Base-by-base conservation (phyloP, 2,797 vertebrate genomes). In the Chaunax sp. region DNA sequence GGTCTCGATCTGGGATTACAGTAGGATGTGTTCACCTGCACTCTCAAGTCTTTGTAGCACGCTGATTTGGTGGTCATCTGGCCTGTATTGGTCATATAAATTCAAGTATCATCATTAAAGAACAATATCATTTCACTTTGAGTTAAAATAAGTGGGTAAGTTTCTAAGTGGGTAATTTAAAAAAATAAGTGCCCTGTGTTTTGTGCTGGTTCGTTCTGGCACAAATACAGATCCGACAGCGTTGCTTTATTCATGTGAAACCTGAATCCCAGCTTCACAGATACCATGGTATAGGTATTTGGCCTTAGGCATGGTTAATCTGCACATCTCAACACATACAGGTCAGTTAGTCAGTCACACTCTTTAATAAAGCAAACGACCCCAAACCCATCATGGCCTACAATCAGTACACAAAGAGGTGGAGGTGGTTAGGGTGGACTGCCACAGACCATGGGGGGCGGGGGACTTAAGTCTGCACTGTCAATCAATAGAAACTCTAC, bases 11-110 rank as follows among this genome's bases (percentile, higher is more conserved):
- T 90, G 22, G 93, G 86, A 69, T 91, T 95, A 81, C 96, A 98
- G 90, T 93, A 85, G 1, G 96, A 95, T 0, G 80, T 68, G 38
- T 96, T 95, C 55, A 97, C 96, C 60, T 93, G 95, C 20, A 92
- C 74, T 52, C 87, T 89, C 82, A 94, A 73, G 81, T 98, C 95
- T 88, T 87, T 93, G 87, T 95, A 96, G 86, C 96, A 98, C 0
- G 90, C 92, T 41, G 89, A 85, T 76, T 93, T 94, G 4, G 92
- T 93, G 75, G 83, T 92, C 94, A 95, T 96, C 73, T 93, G 90
- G 26, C 96, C 96, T 97, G 87, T 16, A 38, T 18, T 12, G 58
- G 18, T 43, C 40, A 56, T 7, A 69, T 6, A 47, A 40, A 40
- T 15, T 26, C 15, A 76, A 12, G 40, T 71, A 35, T 30, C 2